These are phyloP conservation scores for Dermochelys coriacea DNA, from an alignment of 2,797 vertebrate genomes.

Conservation along the genomic window DNA sequence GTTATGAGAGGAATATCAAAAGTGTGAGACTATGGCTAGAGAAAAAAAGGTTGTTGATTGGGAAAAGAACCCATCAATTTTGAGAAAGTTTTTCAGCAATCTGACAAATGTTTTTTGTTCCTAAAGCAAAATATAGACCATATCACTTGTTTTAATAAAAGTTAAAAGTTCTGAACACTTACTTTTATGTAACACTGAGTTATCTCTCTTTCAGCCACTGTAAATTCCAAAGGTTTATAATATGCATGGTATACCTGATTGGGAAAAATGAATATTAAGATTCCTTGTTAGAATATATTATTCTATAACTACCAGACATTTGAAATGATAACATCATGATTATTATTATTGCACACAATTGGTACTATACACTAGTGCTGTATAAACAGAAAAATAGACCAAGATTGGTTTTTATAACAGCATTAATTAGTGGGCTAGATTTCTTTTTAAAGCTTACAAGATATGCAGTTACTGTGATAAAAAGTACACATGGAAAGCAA, in stretches of 20 bases:
- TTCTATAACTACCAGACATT: not conserved
- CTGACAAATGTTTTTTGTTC: not conserved
- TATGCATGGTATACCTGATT: conserved; percentile 94
- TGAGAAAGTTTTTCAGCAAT: not conserved
- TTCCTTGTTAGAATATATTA: not conserved
- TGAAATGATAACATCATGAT: not conserved
- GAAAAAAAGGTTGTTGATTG: conserved; percentile 8
- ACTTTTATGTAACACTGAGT: conserved; percentile 97
- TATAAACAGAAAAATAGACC: not conserved
- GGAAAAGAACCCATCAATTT: not conserved
- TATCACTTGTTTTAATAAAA: not conserved
- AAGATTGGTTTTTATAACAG: not conserved
- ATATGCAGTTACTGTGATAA: not conserved
- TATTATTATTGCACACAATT: not conserved
- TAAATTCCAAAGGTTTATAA: conserved; percentile 96
- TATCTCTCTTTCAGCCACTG: conserved; percentile 88
- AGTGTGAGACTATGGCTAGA: not conserved
- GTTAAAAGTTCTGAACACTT: conserved; percentile 40
- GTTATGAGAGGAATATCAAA: conserved; percentile 1
- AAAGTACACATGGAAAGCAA: not conserved
- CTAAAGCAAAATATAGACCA: not conserved
- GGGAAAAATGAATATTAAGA: not conserved
- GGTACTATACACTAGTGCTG: not conserved
- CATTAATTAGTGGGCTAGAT: not conserved
- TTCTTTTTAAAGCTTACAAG: conserved; percentile 1